phyloP scores from a whole-genome alignment of 2,888 invertebrate genomes.

The Nomada fabriciana region DNA sequence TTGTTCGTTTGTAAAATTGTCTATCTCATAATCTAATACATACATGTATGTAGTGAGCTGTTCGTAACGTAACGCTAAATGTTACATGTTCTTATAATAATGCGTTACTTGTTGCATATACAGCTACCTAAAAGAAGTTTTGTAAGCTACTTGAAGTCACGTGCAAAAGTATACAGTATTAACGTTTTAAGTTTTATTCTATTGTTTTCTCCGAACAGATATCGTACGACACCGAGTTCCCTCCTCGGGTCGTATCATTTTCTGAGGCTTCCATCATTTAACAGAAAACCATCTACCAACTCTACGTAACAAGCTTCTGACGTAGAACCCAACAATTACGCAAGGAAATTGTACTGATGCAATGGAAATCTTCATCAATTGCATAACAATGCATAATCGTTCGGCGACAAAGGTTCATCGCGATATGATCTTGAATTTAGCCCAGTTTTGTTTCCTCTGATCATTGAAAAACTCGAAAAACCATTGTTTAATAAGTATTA shows the following conservation, averaged over 20 bases:
- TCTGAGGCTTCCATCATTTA: conserved; percentile 46
- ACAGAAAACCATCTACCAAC: conserved; percentile 30
- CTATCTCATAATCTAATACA: not conserved
- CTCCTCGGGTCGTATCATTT: conserved; percentile 34
- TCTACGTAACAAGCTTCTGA: conserved; percentile 49
- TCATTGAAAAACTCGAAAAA: not conserved
- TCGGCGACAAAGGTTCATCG: not conserved
- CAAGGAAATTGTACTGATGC: conserved; percentile 47
- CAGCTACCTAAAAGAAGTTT: not conserved
- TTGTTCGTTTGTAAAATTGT: not conserved
- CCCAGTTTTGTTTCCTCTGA: not conserved
- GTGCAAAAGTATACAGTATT: not conserved
- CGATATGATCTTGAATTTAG: conserved; percentile 1
- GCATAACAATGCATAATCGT: conserved; percentile 38
- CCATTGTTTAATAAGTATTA: not conserved
- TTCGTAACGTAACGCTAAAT: not conserved
- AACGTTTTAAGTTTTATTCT: not conserved
- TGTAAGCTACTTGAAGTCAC: not conserved
- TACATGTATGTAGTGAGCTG: not conserved
- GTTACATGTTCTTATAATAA: not conserved
- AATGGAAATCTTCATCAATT: conserved; percentile 49
- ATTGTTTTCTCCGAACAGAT: not conserved
- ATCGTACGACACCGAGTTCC: not conserved
- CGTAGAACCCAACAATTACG: conserved; percentile 45
- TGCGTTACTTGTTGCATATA: not conserved